A percentile compares a stretch with the other conserved stretches of the same genome.
Evolutionary conservation across 1,140 invertebrate genomes (phyloP).

Genomic region (Calycopis cecrops): DNA sequence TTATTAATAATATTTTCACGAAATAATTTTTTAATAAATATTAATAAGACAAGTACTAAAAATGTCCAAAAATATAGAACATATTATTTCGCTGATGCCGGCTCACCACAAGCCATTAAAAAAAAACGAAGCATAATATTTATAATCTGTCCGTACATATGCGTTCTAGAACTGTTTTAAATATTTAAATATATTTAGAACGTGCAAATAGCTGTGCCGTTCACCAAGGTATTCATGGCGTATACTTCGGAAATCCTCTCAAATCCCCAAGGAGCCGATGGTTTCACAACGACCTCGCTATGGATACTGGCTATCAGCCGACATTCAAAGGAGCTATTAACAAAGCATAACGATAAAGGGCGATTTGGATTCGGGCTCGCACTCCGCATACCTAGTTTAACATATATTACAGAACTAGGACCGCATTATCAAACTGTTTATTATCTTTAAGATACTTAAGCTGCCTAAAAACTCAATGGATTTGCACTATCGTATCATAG

Average conservation of each 20-base stretch:
- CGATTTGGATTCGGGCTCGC: slow-evolving; percentile 36
- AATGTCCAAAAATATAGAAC: no score
- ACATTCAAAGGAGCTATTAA: slow-evolving; percentile 60
- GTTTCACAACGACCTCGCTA: slow-evolving; percentile 41
- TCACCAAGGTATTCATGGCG: slow-evolving; percentile 15
- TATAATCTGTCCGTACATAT: no score
- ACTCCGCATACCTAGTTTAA: not conserved
- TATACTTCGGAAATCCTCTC: slow-evolving; percentile 40
- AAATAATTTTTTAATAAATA: no score
- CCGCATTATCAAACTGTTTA: slow-evolving; percentile 1
- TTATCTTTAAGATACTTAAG: not conserved
- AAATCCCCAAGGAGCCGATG: slow-evolving; percentile 54
- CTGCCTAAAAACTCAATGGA: no score
- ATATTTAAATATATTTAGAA: slow-evolving; percentile 7
- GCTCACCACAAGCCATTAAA: no score
- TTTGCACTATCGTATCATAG: no score
- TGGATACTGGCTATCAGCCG: slow-evolving; percentile 39
- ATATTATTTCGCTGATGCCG: no score
- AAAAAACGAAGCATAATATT: no score
- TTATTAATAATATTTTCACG: no score
- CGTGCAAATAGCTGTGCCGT: not conserved
- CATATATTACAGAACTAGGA: not conserved
- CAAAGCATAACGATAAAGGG: slow-evolving; percentile 47
- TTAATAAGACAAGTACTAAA: no score
- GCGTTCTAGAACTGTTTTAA: no score